phyloP scores from a whole-genome alignment of 2,888 invertebrate genomes.

The Chromoteleia sp. region DNA sequence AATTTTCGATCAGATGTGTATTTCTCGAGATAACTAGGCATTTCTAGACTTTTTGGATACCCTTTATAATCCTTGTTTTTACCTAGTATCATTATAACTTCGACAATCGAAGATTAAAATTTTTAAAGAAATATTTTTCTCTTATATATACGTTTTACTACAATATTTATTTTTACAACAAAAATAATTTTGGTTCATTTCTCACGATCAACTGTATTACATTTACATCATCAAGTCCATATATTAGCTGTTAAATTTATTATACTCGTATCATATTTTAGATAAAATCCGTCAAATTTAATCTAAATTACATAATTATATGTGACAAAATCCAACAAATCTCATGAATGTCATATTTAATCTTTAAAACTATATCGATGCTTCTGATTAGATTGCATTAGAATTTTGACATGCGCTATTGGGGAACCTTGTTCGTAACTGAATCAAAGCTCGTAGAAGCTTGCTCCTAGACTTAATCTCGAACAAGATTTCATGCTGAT shows the following conservation, averaged over 20 bases:
- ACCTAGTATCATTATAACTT: background rate
- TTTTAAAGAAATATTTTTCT: background rate
- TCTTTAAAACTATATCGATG: conserved; percentile 31
- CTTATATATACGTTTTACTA: background rate
- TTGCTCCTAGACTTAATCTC: conserved; percentile 36
- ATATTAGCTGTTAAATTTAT: too few species aligned
- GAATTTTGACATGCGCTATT: conserved; percentile 28
- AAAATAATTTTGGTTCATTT: background rate
- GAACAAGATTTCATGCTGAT: conserved; percentile 38
- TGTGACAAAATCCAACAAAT: conserved; percentile 26
- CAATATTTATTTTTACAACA: conserved; percentile 5
- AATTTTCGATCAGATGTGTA: too few species aligned
- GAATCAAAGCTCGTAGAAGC: conserved; percentile 23
- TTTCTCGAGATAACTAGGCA: too few species aligned
- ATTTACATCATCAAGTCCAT: background rate
- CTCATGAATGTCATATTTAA: conserved; percentile 33
- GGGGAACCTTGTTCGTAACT: conserved; percentile 24
- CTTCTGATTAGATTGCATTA: conserved; percentile 29
- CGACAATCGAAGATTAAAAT: conserved; percentile 3
- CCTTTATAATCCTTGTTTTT: background rate
- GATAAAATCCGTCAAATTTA: background rate
- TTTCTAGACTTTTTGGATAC: too few species aligned
- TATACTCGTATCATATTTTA: too few species aligned
- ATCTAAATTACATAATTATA: conserved; percentile 10
- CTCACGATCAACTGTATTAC: background rate